Evolutionary conservation across 2,797 vertebrate species (phyloP).

Genomic region (Fistularia commersonii): DNA sequence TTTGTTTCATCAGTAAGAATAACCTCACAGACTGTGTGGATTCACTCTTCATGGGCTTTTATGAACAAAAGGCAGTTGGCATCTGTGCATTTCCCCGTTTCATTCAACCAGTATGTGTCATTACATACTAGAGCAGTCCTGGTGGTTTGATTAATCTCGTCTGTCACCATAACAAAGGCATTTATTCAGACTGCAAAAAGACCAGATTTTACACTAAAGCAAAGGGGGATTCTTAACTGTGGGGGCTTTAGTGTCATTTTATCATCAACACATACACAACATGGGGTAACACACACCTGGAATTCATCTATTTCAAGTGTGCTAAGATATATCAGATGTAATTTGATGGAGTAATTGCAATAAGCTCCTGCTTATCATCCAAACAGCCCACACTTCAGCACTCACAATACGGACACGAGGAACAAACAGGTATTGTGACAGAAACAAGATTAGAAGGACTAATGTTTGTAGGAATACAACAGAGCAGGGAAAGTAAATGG

Average conservation of each 20-base stretch:
- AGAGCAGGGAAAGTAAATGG: too few species aligned
- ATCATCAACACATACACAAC: conserved; percentile 13
- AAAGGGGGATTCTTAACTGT: conserved; percentile 1
- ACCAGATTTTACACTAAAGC: conserved; percentile 9
- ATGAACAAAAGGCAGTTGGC: neutral
- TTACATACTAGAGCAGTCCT: conserved; percentile 17
- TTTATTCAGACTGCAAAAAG: conserved; percentile 24
- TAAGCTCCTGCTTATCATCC: too few species aligned
- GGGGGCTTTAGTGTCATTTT: conserved; percentile 12
- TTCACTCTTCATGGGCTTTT: conserved; percentile 2
- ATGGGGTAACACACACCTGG: conserved; percentile 17
- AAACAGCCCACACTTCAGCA: neutral
- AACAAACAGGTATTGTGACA: too few species aligned
- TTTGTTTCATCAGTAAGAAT: conserved; percentile 12
- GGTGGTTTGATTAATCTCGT: conserved; percentile 32
- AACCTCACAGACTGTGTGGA: conserved; percentile 1
- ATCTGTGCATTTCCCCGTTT: conserved; percentile 2
- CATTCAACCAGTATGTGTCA: conserved; percentile 26
- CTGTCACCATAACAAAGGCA: conserved; percentile 31
- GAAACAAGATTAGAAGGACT: too few species aligned
- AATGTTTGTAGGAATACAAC: too few species aligned
- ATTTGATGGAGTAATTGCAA: conserved; percentile 43
- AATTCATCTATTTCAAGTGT: conserved; percentile 43
- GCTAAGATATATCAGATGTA: conserved; percentile 40
- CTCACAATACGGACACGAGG: conserved; percentile 1